phyloP scores from a whole-genome alignment of 64 coral and sea anemone species.

The Actinia equina region DNA sequence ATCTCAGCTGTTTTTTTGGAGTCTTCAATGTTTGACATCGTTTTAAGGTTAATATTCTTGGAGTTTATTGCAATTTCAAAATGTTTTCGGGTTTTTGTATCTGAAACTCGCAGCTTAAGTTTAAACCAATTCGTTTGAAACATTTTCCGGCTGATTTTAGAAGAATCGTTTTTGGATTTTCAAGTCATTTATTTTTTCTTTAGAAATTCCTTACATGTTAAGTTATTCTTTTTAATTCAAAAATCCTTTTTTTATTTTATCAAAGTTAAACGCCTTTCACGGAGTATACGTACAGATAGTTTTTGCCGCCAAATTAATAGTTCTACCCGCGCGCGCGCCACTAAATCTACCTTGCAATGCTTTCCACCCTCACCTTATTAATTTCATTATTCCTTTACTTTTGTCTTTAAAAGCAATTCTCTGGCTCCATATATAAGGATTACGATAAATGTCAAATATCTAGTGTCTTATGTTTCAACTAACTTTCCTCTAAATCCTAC shows the following conservation, averaged over 20 bases:
- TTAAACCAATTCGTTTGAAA: not conserved
- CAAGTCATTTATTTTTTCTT: too few relatives aligned
- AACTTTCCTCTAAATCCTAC: not conserved
- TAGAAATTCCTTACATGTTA: not conserved
- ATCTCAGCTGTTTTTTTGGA: not conserved
- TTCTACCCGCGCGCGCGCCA: not conserved
- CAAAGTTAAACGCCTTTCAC: not conserved
- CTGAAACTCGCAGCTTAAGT: not conserved
- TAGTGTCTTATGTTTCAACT: not conserved
- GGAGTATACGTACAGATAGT: too few relatives aligned
- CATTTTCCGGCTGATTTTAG: too few relatives aligned
- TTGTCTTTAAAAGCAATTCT: not conserved
- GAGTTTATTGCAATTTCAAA: not conserved
- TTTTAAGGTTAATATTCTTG: not conserved
- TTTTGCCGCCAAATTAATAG: not conserved
- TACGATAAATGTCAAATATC: not conserved
- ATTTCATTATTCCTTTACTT: not conserved
- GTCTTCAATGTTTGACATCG: not conserved
- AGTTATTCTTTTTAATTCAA: not conserved
- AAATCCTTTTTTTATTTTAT: not conserved
- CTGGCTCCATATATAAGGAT: not conserved
- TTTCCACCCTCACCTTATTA: not conserved
- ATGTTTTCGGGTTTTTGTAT: not conserved
- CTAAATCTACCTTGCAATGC: not conserved
- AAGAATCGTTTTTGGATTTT: too few relatives aligned